These are phyloP conservation scores for Pelvicachromis taeniatus DNA, from an alignment of 2,113 vertebrate genomes.

Conservation along the genomic window DNA sequence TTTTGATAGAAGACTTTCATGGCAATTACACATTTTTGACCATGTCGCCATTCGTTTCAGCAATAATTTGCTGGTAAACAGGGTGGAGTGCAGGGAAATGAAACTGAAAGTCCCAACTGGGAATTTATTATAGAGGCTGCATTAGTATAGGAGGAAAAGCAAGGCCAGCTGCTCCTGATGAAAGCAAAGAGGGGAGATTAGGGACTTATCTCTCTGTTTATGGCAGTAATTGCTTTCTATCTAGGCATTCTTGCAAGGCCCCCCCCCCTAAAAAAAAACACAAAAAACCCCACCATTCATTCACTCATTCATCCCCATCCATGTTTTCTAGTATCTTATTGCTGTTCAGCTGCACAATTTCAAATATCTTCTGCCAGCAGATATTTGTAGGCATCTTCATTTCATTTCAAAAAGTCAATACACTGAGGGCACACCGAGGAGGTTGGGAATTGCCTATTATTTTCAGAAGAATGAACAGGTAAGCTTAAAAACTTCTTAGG, in stretches of 20 bases:
- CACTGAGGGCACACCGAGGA: neutral
- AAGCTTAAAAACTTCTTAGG: neutral
- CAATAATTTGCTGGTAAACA: neutral
- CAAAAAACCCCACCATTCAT: neutral
- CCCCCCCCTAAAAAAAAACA: neutral
- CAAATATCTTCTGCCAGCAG: neutral
- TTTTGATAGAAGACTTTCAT: neutral
- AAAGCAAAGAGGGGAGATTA: slow-evolving; percentile 32
- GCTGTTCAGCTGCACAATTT: neutral
- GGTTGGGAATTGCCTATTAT: neutral
- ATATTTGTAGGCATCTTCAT: neutral
- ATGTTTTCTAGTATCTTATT: neutral
- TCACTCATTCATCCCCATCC: neutral
- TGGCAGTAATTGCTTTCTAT: slow-evolving; percentile 31
- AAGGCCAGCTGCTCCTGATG: slow-evolving; percentile 22
- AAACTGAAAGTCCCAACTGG: slow-evolving; percentile 32
- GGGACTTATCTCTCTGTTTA: slow-evolving; percentile 29
- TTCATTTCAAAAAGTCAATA: slow-evolving; percentile 5
- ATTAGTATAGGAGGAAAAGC: slow-evolving; percentile 41
- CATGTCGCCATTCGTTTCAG: neutral
- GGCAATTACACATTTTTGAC: neutral
- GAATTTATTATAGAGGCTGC: slow-evolving; percentile 29
- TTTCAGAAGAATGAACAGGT: neutral
- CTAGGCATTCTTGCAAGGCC: neutral
- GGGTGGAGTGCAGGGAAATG: slow-evolving; percentile 3